phyloP scores from a whole-genome alignment of 2,113 vertebrate species.

The Thymallus thymallus region DNA sequence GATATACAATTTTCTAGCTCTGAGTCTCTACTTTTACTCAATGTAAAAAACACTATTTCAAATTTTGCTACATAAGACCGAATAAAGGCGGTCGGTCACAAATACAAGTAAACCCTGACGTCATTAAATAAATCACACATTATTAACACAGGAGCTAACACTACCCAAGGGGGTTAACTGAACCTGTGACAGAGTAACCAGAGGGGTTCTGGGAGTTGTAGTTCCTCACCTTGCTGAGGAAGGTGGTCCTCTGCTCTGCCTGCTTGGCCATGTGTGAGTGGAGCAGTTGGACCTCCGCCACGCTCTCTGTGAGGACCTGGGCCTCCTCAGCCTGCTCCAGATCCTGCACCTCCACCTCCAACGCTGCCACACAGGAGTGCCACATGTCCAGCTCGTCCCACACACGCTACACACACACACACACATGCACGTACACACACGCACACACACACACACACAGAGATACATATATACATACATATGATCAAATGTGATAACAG shows the following conservation, averaged over 20 bases:
- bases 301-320: constrained; percentile 76
- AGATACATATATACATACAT: neutral
- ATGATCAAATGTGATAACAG: neutral
- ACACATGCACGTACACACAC: constrained; percentile 16
- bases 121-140: too few species aligned
- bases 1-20: too few species aligned
- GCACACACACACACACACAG: neutral
- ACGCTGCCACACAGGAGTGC: constrained; percentile 80
- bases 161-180: too few species aligned
- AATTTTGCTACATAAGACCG: too few species aligned
- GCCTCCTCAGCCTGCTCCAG: constrained; percentile 78
- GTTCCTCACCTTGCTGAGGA: constrained; percentile 83
- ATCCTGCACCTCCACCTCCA: constrained; percentile 87
- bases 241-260: constrained; percentile 82
- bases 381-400: constrained; percentile 89
- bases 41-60: too few species aligned
- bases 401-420: constrained; percentile 70
- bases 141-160: too few species aligned
- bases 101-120: too few species aligned
- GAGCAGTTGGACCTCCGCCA: constrained; percentile 78
- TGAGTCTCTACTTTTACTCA: too few species aligned
- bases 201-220: neutral
- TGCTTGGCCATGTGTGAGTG: constrained; percentile 81
- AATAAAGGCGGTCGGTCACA: too few species aligned
- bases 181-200: too few species aligned